Evolutionary conservation across 2,888 invertebrate species (phyloP).

Genomic region (Tiphia femorata): DNA sequence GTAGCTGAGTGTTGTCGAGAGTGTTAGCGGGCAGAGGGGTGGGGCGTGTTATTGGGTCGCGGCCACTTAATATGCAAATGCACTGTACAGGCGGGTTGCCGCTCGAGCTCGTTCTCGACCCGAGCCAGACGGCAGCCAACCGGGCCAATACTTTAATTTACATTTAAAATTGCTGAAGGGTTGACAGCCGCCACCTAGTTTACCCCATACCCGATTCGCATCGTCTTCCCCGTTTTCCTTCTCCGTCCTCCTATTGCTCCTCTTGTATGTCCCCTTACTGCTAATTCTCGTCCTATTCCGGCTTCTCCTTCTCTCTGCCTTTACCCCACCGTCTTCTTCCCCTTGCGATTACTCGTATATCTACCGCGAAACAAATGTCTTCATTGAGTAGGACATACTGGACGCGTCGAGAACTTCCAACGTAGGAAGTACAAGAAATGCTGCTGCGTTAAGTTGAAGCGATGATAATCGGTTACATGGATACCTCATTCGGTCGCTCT

Average conservation of each 20-base stretch:
- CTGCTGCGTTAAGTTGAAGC: no score
- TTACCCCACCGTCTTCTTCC: constrained; percentile 15
- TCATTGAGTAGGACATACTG: no score
- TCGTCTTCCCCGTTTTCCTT: neutral
- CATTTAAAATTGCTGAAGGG: constrained; percentile 67
- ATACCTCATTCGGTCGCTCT: no score
- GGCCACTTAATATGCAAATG: constrained; percentile 68
- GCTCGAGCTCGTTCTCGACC: constrained; percentile 35
- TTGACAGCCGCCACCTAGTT: constrained; percentile 54
- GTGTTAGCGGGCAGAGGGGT: constrained; percentile 25
- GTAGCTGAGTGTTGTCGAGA: constrained; percentile 8
- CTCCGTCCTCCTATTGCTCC: no score
- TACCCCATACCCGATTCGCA: constrained; percentile 7
- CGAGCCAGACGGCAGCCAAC: constrained; percentile 50
- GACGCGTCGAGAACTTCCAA: no score
- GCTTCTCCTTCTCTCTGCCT: constrained; percentile 11
- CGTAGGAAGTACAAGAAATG: no score
- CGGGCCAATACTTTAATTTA: constrained; percentile 67
- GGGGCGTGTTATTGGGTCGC: constrained; percentile 65
- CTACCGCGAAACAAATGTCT: constrained; percentile 24
- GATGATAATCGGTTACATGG: no score
- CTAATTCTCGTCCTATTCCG: constrained; percentile 1
- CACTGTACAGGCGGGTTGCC: constrained; percentile 48
- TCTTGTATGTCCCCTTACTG: neutral
- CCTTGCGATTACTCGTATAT: neutral